Conservation (phyloP, 1,140 invertebrate species). For the Ceratina calcarata region DNA sequence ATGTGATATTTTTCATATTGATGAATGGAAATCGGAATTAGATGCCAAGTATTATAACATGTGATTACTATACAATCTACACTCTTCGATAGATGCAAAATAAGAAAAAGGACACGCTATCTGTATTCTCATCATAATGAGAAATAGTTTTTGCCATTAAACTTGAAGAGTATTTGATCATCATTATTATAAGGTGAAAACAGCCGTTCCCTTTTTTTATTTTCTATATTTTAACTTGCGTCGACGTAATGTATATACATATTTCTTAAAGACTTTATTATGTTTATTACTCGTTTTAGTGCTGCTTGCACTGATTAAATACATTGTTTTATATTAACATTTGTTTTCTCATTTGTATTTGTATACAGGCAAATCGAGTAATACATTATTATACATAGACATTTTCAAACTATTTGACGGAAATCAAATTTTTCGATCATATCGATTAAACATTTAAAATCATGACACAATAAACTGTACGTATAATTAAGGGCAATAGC, state of each 20-base stretch:
- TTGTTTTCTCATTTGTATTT: not conserved
- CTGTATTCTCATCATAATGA: not conserved
- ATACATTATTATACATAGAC: not conserved
- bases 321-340: constrained; percentile 40
- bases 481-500: not conserved
- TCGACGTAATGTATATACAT: constrained; percentile 33
- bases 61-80: not conserved
- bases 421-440: constrained; percentile 20
- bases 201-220: constrained; percentile 27
- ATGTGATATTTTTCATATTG: constrained; percentile 37
- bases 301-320: constrained; percentile 11
- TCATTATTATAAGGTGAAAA: not conserved
- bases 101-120: constrained; percentile 5
- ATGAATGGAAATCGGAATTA: not conserved
- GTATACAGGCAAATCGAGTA: no score
- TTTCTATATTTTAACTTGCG: constrained; percentile 6
- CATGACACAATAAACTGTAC: constrained; percentile 9
- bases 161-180: not conserved
- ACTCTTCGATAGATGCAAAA: not conserved
- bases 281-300: constrained; percentile 25
- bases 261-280: constrained; percentile 31
- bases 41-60: constrained; percentile 8
- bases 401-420: constrained; percentile 1
- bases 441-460: constrained; percentile 2
- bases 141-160: constrained; percentile 12